Evolutionary conservation across 1,140 invertebrate genomes (phyloP).

Genomic region (Drosophila nikananu): DNA sequence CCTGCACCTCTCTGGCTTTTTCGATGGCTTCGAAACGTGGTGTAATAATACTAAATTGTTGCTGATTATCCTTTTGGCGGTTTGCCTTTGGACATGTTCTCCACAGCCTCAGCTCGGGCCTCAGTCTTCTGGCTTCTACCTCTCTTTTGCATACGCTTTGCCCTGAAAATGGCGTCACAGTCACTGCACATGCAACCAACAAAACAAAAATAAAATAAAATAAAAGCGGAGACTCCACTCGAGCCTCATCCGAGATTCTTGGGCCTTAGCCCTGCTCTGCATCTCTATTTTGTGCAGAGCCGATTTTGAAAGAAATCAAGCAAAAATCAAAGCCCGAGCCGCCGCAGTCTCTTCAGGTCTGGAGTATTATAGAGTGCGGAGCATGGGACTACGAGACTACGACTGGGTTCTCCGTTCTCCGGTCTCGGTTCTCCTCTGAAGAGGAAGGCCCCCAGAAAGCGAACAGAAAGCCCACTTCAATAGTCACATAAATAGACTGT

Average conservation of each 20-base stretch:
- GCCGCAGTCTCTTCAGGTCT: conserved; percentile 53
- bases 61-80: conserved; percentile 85
- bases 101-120: conserved; percentile 2
- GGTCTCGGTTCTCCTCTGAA: conserved; percentile 24
- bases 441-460: conserved; percentile 33
- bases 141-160: conserved; percentile 75
- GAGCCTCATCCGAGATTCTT: conserved; percentile 22
- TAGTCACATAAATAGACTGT: conserved; percentile 81
- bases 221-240: conserved; percentile 37
- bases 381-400: conserved; percentile 32
- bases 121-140: conserved; percentile 41
- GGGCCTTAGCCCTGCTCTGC: conserved; percentile 53
- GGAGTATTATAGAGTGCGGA: conserved; percentile 40
- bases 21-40: conserved; percentile 83
- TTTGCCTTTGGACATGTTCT: conserved; percentile 79
- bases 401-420: conserved; percentile 1
- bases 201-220: conserved; percentile 16
- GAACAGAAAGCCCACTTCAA: conserved; percentile 72
- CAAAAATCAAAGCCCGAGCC: conserved; percentile 82
- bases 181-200: conserved; percentile 63
- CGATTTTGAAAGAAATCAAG: conserved; percentile 84
- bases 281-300: conserved; percentile 70
- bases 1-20: conserved; percentile 13
- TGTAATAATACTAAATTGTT: conserved; percentile 86
- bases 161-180: conserved; percentile 80